These are phyloP conservation scores for Gonioctena quinquepunctata DNA, from an alignment of 1,140 invertebrate genomes.

Conservation along the genomic window DNA sequence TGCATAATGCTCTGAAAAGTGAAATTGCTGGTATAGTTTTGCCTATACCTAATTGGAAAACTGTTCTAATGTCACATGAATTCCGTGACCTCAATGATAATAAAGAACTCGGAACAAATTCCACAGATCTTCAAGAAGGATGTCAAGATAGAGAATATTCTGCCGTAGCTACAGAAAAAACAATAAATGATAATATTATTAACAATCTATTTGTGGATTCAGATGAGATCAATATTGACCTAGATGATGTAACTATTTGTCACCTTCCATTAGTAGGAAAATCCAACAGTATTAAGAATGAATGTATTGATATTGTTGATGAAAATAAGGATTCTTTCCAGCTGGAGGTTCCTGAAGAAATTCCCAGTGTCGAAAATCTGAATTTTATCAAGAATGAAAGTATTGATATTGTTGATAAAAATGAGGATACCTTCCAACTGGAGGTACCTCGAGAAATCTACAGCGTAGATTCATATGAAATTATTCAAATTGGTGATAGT, in stretches of 20 bases:
- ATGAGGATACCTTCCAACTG: conserved; percentile 7
- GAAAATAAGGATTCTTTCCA: conserved; percentile 9
- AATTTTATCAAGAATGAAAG: background rate
- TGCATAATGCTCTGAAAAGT: conserved; percentile 50
- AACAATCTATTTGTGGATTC: background rate
- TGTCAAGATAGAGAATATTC: background rate
- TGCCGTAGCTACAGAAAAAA: background rate
- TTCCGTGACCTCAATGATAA: conserved; percentile 28
- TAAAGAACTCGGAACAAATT: background rate
- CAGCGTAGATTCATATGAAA: background rate
- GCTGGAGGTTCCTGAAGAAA: background rate
- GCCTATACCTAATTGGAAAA: conserved; percentile 49
- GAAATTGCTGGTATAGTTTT: conserved; percentile 44
- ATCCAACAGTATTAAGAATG: conserved; percentile 3
- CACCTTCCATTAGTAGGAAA: background rate
- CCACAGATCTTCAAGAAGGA: background rate
- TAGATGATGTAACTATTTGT: background rate
- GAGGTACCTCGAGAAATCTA: background rate
- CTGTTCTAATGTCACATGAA: conserved; percentile 36
- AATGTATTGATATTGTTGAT: conserved; percentile 5
- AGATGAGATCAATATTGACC: background rate
- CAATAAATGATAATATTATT: background rate
- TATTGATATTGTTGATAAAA: conserved; percentile 6
- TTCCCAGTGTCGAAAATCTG: no score
- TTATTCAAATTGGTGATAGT: background rate